Percentiles rank a stretch among this genome's conserved stretches.
phyloP scores from a whole-genome alignment of 2,888 invertebrate genomes.

The Agrochola macilenta region DNA sequence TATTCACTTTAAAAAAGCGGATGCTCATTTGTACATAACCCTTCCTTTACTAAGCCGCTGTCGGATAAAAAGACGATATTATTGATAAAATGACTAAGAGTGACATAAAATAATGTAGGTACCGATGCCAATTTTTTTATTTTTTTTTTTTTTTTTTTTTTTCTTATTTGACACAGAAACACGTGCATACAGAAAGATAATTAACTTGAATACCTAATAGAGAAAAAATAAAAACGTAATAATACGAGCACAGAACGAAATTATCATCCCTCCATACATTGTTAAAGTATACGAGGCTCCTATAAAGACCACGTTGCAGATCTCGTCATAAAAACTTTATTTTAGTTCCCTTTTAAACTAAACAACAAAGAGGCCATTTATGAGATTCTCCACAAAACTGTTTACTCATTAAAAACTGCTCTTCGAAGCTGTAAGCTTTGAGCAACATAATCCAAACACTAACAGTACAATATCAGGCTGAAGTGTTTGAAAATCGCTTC shows the following conservation, averaged over 20 bases:
- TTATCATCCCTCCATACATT: constrained; percentile 11
- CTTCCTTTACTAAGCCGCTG: background rate
- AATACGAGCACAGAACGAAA: background rate
- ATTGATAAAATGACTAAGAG: too few relatives aligned
- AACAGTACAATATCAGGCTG: constrained; percentile 27
- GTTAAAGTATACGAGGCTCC: background rate
- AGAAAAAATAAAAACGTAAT: too few relatives aligned
- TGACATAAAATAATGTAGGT: too few relatives aligned
- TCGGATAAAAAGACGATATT: background rate
- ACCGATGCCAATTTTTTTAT: too few relatives aligned
- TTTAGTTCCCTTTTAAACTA: constrained; percentile 1
- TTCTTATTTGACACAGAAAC: too few relatives aligned
- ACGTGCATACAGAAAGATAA: too few relatives aligned
- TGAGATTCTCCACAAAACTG: constrained; percentile 4
- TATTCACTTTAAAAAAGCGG: background rate
- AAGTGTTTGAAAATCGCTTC: constrained; percentile 52
- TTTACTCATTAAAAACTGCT: constrained; percentile 39
- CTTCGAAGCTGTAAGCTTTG: constrained; percentile 35
- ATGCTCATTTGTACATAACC: background rate
- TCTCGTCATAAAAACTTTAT: constrained; percentile 27
- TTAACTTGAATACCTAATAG: too few relatives aligned
- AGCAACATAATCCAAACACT: constrained; percentile 20
- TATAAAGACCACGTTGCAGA: background rate
- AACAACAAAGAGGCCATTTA: background rate
- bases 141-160: too few relatives aligned